phyloP scores from a whole-genome alignment of 2,888 invertebrate species.

The Chorisops tibialis region DNA sequence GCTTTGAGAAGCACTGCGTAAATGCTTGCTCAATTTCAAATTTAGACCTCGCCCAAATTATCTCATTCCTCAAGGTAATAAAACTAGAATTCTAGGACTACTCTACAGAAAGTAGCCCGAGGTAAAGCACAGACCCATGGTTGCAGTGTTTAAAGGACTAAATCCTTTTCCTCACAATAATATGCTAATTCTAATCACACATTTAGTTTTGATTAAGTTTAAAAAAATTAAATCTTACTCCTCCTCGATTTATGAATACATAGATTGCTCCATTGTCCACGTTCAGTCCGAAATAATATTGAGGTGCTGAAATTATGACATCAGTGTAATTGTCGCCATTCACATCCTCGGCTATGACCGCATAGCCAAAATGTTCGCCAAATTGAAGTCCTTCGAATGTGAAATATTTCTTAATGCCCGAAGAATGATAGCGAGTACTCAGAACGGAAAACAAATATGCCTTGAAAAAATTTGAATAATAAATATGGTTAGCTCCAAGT shows the following conservation, averaged over 20 bases:
- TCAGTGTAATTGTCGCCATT: conserved; percentile 63
- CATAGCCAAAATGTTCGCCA: conserved; percentile 66
- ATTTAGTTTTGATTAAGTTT: no score
- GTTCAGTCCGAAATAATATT: conserved; percentile 43
- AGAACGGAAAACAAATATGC: conserved; percentile 47
- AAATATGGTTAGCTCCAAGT: no score
- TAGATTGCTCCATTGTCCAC: conserved; percentile 52
- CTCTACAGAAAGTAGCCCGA: no score
- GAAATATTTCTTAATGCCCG: conserved; percentile 41
- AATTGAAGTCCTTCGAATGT: conserved; percentile 54
- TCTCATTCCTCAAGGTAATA: no score
- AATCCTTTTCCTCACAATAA: no score
- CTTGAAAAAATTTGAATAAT: conserved; percentile 32
- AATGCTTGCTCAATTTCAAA: no score
- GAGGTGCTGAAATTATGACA: conserved; percentile 64
- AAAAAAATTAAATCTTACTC: conserved; percentile 41
- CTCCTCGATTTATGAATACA: conserved; percentile 49
- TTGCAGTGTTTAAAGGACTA: no score
- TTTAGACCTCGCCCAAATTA: no score
- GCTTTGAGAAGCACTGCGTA: no score
- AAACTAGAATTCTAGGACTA: no score
- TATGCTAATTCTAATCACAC: no score
- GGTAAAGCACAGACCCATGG: no score
- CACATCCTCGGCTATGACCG: conserved; percentile 61
- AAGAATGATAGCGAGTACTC: conserved; percentile 1